Evolutionary conservation across 1,140 invertebrate species (phyloP), one percentile per base, ranked within the genome.

Genomic region (Amyelois transitella): DNA sequence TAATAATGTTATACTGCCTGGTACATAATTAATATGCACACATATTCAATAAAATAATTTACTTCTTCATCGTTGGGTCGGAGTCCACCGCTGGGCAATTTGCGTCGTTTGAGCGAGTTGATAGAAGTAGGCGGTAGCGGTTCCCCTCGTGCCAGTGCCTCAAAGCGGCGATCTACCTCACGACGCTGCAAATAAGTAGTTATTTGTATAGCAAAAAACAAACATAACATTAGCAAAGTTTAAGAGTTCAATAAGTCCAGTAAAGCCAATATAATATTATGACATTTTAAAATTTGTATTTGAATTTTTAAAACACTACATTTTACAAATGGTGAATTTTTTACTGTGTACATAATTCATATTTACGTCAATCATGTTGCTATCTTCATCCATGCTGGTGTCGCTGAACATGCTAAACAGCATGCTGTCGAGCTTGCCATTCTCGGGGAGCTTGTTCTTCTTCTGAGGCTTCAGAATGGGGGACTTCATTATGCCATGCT

Each of bases 331-430:
- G n/a, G n/a, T n/a, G n/a, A n/a, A n/a, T n/a, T n/a, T n/a, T n/a
- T n/a, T n/a, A n/a, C n/a, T n/a, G n/a, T n/a, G n/a, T n/a, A n/a
- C n/a, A n/a, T n/a, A 5, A 21, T 20, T 12, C n/a, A 21, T 48
- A 48, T 48, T 55, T 51, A 64, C 62, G 14, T 64, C 62, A 14
- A 43, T 21, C 7, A 48, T 55, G 6, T 64, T 21, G 45, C 18
- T 21, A 7, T 21, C 57, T 6, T 47, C 55, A 14, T 65, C 62
- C 55, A 58, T 56, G 20, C 58, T 60, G 55, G 47, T 55, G 50
- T 82, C 77, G 38, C 79, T 82, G 48, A 80, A 71, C 22, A 77
- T 28, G 38, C 64, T 70, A 61, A 53, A 80, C 14, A 79, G 51
- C 50, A 65, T 43, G 49, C 21, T 55, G 45, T 75, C 73, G 14